Base-by-base conservation (phyloP, 1,140 invertebrate genomes). In the Euura lappo region DNA sequence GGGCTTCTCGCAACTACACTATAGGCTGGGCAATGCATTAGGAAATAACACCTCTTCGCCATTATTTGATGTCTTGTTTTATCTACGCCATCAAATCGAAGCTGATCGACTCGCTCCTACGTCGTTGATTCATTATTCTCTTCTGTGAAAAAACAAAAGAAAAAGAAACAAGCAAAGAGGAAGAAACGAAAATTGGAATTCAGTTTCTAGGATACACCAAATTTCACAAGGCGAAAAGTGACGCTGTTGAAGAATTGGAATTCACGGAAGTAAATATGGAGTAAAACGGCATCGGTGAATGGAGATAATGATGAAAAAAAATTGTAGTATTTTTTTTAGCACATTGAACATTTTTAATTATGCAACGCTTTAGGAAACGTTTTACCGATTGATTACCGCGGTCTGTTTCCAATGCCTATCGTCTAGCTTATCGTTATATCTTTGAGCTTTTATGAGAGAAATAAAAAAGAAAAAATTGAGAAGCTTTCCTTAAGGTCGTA, bases 1-100 rank as follows among this genome's bases (percentile, higher is more conserved):
- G 85, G 70, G 72, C 81, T 74, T 82, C 81, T 72, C 83, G 83
- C 71, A 86, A 88, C 73, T 83, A 84, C 74, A 87, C 82, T 72
- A 82, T 81, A 76, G 85, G 84, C 75, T 86, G 82, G 79, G 77
- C 80, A 76, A 76, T 81, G 78, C 79, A 84, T 73, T 80, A 78
- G 13, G 8, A 60, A 3, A n/a, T 11, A 60, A n/a, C 3, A 60
- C 10, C 10, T 60, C 51, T 60, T 60, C 51, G 51, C 51, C 51
- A 60, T 60, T n/a, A 60, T 60, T n/a, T n/a, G 51, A 8, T 60
- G 51, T 4, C 6, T 60, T 60, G 51, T 8, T 60, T 28, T 28
- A 28, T 28, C 6, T 60, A 28, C 28, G 28, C 28, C 28, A 28
- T 28, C 28, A 28, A 28, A 28, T 28, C 28, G 28, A 28, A 28